A percentile compares a stretch with the other conserved stretches of the same genome.
These are phyloP conservation scores for Hyposoter dolosus DNA, from an alignment of 2,888 invertebrate genomes.

Conservation along the genomic window DNA sequence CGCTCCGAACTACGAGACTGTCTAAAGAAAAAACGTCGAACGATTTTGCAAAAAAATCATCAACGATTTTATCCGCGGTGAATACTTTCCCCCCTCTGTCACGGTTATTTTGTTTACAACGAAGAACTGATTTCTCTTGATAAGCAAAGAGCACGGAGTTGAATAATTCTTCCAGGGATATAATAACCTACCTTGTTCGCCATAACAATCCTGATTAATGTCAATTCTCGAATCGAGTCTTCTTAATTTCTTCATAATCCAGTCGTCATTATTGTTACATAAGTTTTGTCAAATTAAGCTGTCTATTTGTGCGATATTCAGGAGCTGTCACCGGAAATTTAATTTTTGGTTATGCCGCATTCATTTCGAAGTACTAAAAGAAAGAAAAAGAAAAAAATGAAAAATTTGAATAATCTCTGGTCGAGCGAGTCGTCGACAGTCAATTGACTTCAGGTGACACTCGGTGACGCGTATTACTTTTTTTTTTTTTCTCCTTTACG, in stretches of 20 bases:
- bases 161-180: not conserved
- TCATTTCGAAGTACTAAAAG: not conserved
- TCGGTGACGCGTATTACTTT: slow-evolving; percentile 2
- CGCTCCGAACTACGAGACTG: no score
- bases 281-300: slow-evolving; percentile 49
- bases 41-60: no score
- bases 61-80: not conserved
- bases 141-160: not conserved
- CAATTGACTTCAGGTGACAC: slow-evolving; percentile 48
- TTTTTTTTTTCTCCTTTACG: not conserved
- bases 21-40: no score
- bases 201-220: slow-evolving; percentile 42
- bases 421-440: slow-evolving; percentile 27
- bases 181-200: slow-evolving; percentile 41
- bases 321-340: slow-evolving; percentile 61
- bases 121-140: slow-evolving; percentile 8
- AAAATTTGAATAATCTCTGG: slow-evolving; percentile 56
- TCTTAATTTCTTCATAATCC: slow-evolving; percentile 65
- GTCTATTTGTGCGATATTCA: slow-evolving; percentile 43
- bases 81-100: not conserved
- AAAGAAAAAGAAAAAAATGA: slow-evolving; percentile 18
- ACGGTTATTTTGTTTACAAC: slow-evolving; percentile 32
- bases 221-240: slow-evolving; percentile 54
- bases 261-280: slow-evolving; percentile 21
- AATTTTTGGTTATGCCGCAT: slow-evolving; percentile 36